Percentiles rank a stretch among this genome's conserved stretches.
Evolutionary conservation across 2,113 vertebrate species (phyloP).

Genomic region (Cololabis saira): DNA sequence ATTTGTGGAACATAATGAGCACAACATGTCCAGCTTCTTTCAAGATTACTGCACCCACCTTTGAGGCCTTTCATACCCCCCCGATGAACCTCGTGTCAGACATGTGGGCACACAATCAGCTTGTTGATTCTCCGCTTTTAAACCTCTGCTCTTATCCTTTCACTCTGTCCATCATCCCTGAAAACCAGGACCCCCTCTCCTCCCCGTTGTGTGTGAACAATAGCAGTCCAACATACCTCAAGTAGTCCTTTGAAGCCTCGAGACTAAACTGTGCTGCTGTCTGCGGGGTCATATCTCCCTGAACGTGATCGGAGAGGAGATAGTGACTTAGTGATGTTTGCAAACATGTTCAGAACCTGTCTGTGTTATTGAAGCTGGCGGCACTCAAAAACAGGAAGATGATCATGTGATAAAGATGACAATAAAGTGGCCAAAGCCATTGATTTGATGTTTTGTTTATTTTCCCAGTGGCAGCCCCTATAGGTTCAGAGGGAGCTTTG

Average conservation of each 20-base stretch:
- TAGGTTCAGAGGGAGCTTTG: slow-evolving; percentile 14
- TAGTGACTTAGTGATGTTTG: slow-evolving; percentile 50
- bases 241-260: slow-evolving; percentile 65
- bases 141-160: slow-evolving; percentile 37
- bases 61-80: slow-evolving; percentile 27
- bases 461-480: slow-evolving; percentile 52
- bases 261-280: slow-evolving; percentile 38
- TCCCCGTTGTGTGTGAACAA: slow-evolving; percentile 52
- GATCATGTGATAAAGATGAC: slow-evolving; percentile 65
- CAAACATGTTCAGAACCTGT: slow-evolving; percentile 39
- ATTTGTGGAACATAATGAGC: too few species aligned
- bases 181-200: slow-evolving; percentile 24
- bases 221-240: slow-evolving; percentile 53
- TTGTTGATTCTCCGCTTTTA: slow-evolving; percentile 33
- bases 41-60: slow-evolving; percentile 18
- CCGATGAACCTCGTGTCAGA: slow-evolving; percentile 16
- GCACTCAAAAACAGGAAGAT: slow-evolving; percentile 53
- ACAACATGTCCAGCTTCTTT: slow-evolving; percentile 9
- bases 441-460: slow-evolving; percentile 54
- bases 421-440: slow-evolving; percentile 42
- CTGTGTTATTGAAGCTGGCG: slow-evolving; percentile 45
- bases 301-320: slow-evolving; percentile 53
- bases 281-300: slow-evolving; percentile 36
- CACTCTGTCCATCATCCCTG: slow-evolving; percentile 6
- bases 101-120: slow-evolving; percentile 49